phyloP scores from a whole-genome alignment of 1,140 invertebrate species.

The Metopolophium dirhodum region DNA sequence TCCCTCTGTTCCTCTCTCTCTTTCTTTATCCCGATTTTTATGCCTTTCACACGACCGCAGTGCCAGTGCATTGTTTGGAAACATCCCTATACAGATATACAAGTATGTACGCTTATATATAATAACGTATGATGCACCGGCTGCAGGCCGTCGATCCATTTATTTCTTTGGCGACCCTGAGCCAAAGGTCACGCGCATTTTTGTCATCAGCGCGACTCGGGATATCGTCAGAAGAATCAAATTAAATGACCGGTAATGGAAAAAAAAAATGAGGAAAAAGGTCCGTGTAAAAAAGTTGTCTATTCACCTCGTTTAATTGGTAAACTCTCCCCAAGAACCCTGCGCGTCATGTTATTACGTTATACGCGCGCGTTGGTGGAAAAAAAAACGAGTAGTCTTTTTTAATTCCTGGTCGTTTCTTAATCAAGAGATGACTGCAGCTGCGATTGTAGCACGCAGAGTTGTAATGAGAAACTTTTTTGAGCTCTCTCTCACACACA shows the following conservation, averaged over 20 bases:
- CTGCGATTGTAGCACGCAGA: neutral
- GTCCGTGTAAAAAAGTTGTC: neutral
- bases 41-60: neutral
- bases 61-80: neutral
- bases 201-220: neutral
- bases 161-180: neutral
- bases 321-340: neutral
- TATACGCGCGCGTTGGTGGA: neutral
- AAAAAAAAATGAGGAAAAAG: neutral
- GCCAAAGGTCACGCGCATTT: neutral
- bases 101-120: neutral
- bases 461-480: neutral
- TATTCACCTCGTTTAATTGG: slow-evolving; percentile 8
- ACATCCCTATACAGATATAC: neutral
- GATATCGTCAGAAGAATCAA: neutral
- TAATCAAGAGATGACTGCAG: slow-evolving; percentile 14
- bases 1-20: neutral
- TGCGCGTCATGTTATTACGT: neutral
- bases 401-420: neutral
- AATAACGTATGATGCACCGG: neutral
- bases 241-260: slow-evolving; percentile 21
- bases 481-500: neutral
- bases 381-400: neutral
- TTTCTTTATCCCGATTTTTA: neutral
- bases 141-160: neutral